Evolutionary conservation across 1,140 invertebrate species (phyloP), one percentile per base, ranked within the genome.

Genomic region (Eumaeus atala): DNA sequence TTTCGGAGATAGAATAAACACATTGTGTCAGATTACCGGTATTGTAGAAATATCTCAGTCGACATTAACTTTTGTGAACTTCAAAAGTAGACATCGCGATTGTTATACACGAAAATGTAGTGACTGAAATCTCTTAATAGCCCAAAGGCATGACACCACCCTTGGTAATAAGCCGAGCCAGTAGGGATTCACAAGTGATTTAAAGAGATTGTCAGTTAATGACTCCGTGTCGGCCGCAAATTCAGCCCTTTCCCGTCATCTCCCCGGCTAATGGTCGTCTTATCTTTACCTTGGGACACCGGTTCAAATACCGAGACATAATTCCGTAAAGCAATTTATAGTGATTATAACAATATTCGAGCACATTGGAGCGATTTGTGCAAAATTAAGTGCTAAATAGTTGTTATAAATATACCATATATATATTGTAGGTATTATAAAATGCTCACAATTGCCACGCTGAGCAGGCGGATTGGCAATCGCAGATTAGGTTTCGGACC

Each of bases 131-230:
- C 72, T 74, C 78, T 77, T 80, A 82, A 81, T 84, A 77, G 59
- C 64, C 59, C 49, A 37, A 59, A 66, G 61, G 64, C 58, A 58
- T 59, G 67, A 28, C 21, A 28, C 2, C 70, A 77, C 79, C 82
- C 77, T 74, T 53, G 49, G 71, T 76, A 80, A 82, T 84, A 75
- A 83, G 74, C 54, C 72, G 59, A 70, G 58, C 55, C 55, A 64
- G 68, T 72, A 67, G 70, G 69, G 74, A 74, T 84, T 76, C 61
- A 72, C 81, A 80, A 86, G 83, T 78, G 79, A 86, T 84, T 84
- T 84, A 83, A 86, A 84, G 79, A 84, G 77, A 82, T 86, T 86
- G 79, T 81, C 81, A 79, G 81, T 79, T 83, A 84, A 86, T 83
- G 77, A 76, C 67, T 62, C 64, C 59, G 60, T 62, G 72, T 67